phyloP scores from a whole-genome alignment of 2,113 vertebrate species.

The Dasyurus viverrinus region DNA sequence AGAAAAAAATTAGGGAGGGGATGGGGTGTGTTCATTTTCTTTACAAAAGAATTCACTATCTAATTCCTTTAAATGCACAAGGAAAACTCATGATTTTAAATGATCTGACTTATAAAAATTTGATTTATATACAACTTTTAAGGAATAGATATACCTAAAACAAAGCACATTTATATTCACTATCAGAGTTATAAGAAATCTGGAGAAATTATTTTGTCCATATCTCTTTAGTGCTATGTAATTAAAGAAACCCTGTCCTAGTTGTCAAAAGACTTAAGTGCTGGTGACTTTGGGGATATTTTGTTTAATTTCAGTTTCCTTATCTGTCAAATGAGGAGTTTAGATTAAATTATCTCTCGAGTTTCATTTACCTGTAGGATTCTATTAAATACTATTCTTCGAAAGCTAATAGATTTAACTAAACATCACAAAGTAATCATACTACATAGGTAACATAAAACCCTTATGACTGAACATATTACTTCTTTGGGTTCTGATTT shows the following conservation, averaged over 20 bases:
- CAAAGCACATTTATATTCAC: neutral
- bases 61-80: neutral
- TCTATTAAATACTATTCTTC: neutral
- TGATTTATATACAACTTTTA: neutral
- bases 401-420: neutral
- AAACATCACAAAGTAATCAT: neutral
- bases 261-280: neutral
- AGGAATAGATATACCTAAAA: neutral
- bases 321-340: neutral
- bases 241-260: neutral
- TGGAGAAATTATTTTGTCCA: neutral
- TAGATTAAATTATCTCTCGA: neutral
- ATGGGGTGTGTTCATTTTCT: neutral
- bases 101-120: neutral
- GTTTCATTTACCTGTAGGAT: neutral
- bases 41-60: neutral
- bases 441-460: neutral
- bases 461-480: neutral
- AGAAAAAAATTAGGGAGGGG: neutral
- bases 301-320: neutral
- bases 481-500: neutral
- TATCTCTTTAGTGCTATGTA: neutral
- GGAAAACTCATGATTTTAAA: neutral
- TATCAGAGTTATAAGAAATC: neutral
- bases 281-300: neutral